phyloP scores from a whole-genome alignment of 2,797 vertebrate genomes.

The Brotula barbata region DNA sequence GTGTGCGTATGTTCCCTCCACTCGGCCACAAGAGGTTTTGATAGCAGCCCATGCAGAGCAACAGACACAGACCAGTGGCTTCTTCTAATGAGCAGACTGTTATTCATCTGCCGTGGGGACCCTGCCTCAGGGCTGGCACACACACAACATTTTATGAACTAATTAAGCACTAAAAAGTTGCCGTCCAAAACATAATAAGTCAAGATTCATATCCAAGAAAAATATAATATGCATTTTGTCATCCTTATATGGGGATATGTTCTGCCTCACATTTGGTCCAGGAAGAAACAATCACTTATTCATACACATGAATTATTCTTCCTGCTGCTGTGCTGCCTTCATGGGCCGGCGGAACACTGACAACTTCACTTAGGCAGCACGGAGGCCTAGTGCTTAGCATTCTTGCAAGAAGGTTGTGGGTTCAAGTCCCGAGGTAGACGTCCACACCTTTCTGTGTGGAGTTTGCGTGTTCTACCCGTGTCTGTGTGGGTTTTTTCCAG shows the following conservation, averaged over 20 bases:
- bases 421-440: no score
- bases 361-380: no score
- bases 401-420: no score
- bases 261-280: conserved; percentile 17
- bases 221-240: neutral
- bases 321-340: conserved; percentile 27
- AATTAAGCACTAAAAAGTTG: conserved; percentile 65
- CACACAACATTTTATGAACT: conserved; percentile 50
- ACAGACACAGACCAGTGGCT: conserved; percentile 68
- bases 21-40: conserved; percentile 51
- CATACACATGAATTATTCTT: conserved; percentile 42
- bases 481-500: no score
- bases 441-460: no score
- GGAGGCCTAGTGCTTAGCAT: no score
- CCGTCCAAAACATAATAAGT: conserved; percentile 40
- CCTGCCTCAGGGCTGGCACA: conserved; percentile 42
- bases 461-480: no score
- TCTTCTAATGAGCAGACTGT: conserved; percentile 77
- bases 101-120: conserved; percentile 63
- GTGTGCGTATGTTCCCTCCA: conserved; percentile 21
- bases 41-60: conserved; percentile 60
- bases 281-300: conserved; percentile 29
- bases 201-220: conserved; percentile 2
- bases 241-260: no score
- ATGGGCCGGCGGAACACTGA: conserved; percentile 33